Evolutionary conservation across 2,113 vertebrate genomes (phyloP).

Genomic region (Planiliza haematocheilus): DNA sequence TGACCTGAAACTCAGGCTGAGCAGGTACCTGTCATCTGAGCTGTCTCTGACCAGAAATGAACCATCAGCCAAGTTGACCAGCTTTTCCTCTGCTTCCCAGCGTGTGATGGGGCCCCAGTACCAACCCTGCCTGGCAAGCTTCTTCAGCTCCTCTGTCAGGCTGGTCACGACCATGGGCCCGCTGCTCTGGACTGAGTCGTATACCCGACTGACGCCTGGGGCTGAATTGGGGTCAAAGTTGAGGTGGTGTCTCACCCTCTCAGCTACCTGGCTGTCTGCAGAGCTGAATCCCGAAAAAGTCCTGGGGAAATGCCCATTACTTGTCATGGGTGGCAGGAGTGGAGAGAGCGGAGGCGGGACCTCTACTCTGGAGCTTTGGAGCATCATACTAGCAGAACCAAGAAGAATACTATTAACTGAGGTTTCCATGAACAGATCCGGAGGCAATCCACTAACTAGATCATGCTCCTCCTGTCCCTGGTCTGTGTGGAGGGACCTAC

Average conservation of each 20-base stretch:
- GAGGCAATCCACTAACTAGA: constrained; percentile 83
- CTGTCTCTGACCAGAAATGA: constrained; percentile 98
- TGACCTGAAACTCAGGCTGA: constrained; percentile 98
- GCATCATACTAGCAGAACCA: constrained; percentile 88
- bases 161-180: constrained; percentile 97
- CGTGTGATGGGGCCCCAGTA: constrained; percentile 99
- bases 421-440: constrained; percentile 92
- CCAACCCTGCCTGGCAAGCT: constrained; percentile 97
- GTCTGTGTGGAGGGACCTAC: constrained; percentile 84
- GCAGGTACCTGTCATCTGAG: constrained; percentile 96
- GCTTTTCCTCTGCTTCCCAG: constrained; percentile 98
- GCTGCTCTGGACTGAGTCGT: constrained; percentile 94
- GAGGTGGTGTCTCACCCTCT: constrained; percentile 93
- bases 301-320: constrained; percentile 88
- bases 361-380: constrained; percentile 89
- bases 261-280: constrained; percentile 89
- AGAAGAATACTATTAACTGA: constrained; percentile 89
- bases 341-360: constrained; percentile 92
- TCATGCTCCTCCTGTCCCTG: constrained; percentile 87
- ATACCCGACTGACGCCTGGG: constrained; percentile 94
- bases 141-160: constrained; percentile 97
- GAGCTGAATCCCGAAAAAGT: constrained; percentile 89
- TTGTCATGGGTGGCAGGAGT: constrained; percentile 91
- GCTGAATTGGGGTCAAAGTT: constrained; percentile 96
- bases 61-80: constrained; percentile 92